Conservation (phyloP, 1,140 invertebrate genomes). For the Drosophila arawakana region DNA sequence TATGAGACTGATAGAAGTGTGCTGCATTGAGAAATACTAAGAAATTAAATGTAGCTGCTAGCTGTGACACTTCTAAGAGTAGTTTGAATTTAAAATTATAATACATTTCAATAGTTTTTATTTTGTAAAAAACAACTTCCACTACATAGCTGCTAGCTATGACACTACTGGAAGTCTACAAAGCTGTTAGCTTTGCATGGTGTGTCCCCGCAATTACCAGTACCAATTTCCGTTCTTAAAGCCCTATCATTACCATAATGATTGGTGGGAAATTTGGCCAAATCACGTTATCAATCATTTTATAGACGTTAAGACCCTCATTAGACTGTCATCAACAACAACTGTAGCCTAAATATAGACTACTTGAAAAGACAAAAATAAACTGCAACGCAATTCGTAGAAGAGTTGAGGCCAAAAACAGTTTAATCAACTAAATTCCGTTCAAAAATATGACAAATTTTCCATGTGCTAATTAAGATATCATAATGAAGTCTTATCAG, state of each 20-base stretch:
- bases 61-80: background rate
- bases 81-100: background rate
- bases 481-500: conserved; percentile 77
- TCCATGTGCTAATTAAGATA: conserved; percentile 69
- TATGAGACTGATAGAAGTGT: background rate
- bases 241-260: background rate
- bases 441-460: conserved; percentile 69
- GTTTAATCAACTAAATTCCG: background rate
- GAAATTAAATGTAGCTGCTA: background rate
- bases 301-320: conserved; percentile 4
- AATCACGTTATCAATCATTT: conserved; percentile 11
- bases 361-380: conserved; percentile 28
- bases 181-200: too few species aligned
- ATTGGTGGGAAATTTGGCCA: conserved; percentile 1
- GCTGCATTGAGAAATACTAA: background rate
- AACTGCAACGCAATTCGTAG: conserved; percentile 25
- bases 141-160: too few species aligned
- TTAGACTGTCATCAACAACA: conserved; percentile 12
- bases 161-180: too few species aligned
- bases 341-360: conserved; percentile 20
- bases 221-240: conserved; percentile 1
- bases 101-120: too few species aligned
- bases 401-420: conserved; percentile 25
- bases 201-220: background rate
- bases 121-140: too few species aligned